phyloP scores from a whole-genome alignment of 2,888 invertebrate genomes.

The Perdita meconis region DNA sequence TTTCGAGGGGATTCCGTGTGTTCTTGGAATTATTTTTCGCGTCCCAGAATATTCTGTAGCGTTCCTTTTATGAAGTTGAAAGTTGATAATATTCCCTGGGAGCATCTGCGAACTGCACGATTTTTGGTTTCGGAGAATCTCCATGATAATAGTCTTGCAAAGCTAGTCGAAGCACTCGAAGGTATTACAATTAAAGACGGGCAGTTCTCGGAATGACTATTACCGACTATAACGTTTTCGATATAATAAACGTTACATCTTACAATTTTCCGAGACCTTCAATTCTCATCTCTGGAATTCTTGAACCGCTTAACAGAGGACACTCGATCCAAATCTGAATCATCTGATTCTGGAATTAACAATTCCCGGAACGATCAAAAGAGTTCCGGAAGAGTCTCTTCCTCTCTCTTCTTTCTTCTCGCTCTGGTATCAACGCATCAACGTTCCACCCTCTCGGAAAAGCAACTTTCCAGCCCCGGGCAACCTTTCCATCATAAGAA shows the following conservation, averaged over 20 bases:
- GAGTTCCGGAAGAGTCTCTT: too few species aligned
- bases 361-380: neutral
- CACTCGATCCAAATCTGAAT: neutral
- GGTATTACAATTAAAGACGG: neutral
- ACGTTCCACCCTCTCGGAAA: too few species aligned
- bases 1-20: too few species aligned
- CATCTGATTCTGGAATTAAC: neutral
- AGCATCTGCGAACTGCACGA: neutral
- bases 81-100: too few species aligned
- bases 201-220: constrained; percentile 3
- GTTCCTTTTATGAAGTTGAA: too few species aligned
- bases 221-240: neutral
- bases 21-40: too few species aligned
- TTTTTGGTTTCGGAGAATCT: neutral
- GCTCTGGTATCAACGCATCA: too few species aligned
- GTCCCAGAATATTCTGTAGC: too few species aligned
- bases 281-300: neutral
- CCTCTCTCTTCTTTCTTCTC: too few species aligned
- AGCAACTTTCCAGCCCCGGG: too few species aligned
- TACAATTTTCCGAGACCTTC: neutral
- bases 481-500: constrained; percentile 12
- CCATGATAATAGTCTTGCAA: neutral
- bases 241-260: neutral
- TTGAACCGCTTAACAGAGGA: too few species aligned
- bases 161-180: neutral